Evolutionary conservation across 1,140 invertebrate species (phyloP), one percentile per base, ranked within the genome.

Genomic region (Aphelinus atriplicis): DNA sequence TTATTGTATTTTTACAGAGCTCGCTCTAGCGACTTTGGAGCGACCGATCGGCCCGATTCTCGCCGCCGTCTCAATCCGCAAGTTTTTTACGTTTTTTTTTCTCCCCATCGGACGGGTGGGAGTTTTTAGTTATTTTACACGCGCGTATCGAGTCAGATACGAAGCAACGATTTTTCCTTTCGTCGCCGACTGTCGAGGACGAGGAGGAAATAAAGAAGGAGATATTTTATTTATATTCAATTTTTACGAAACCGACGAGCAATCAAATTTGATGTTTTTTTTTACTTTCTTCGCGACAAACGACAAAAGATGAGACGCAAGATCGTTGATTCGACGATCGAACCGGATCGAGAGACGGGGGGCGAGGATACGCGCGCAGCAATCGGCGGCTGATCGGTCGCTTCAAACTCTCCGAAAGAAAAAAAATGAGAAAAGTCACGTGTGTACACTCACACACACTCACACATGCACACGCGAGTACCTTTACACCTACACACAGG

Each of bases 401-500:
- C 80, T 71, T 75, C 48, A 26, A 26, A 7, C 77, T 72, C 46
- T 70, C 75, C 68, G 46, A 76, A 77, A 63, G 72, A 79, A 77
- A 79, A 26, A 26, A 26, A 26, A 26, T 26, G 26, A 26, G 26
- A 26, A 26, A 26, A 26, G 26, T 26, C 26, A 26, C 26, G 26
- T 26, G 26, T 26, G 26, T 26, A 26, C 26, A 26, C 26, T 26
- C 26, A 26, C 26, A 26, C 48, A 77, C 71, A 76, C 46, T 75
- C 70, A 78, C 57, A 66, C 6, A 68, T 42, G 3, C 73, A 72
- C 67, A 78, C 76, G n/a, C 1, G 2, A 2, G 47, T 3, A 51
- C 26, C 26, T 26, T 26, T 26, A 26, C 26, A 26, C 26, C 26
- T 26, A 26, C 26, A 26, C 26, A 26, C 26, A 26, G 26, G 26